phyloP scores from a whole-genome alignment of 2,888 invertebrate genomes.

The Pterobdella sp. region DNA sequence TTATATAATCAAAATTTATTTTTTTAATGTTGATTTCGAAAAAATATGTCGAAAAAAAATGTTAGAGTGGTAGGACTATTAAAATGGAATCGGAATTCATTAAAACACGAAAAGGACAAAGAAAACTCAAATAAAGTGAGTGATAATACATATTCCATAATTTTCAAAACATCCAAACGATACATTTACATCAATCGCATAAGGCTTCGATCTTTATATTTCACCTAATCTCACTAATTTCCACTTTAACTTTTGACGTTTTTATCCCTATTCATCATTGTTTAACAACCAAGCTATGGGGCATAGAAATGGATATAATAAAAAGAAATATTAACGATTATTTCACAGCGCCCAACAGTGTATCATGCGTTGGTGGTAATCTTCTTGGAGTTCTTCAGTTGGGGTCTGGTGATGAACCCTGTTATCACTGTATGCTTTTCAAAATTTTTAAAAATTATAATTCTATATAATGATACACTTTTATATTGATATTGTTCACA shows the following conservation, averaged over 20 bases:
- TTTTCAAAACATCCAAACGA: too few species aligned
- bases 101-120: constrained; percentile 21
- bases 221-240: background rate
- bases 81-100: constrained; percentile 19
- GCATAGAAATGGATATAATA: too few species aligned
- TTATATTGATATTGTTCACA: too few species aligned
- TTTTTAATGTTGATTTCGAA: background rate
- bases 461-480: too few species aligned
- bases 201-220: background rate
- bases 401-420: constrained; percentile 96
- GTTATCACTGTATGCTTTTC: constrained; percentile 74
- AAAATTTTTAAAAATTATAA: background rate
- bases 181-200: too few species aligned
- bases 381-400: constrained; percentile 98
- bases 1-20: too few species aligned
- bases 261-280: background rate
- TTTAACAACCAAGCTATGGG: too few species aligned
- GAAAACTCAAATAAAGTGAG: constrained; percentile 8
- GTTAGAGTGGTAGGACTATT: constrained; percentile 25
- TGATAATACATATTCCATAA: background rate
- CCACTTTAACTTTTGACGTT: background rate
- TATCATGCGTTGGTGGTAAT: constrained; percentile 98
- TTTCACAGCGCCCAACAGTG: constrained; percentile 65
- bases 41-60: constrained; percentile 23
- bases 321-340: too few species aligned